phyloP scores from a whole-genome alignment of 2,113 vertebrate genomes.

The Grammomys dolichurus region DNA sequence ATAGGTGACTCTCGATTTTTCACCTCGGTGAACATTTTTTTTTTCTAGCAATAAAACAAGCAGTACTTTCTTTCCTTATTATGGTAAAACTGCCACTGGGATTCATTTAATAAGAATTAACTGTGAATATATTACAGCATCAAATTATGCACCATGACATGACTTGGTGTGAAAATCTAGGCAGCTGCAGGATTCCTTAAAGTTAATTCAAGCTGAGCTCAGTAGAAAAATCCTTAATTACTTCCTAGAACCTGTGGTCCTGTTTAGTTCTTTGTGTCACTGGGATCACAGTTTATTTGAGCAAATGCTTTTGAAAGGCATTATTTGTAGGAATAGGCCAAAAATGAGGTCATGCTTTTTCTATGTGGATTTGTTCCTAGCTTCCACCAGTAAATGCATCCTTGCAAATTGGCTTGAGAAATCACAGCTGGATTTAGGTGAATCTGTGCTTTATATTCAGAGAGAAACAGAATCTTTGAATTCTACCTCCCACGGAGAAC shows the following conservation, averaged over 20 bases:
- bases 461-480: conserved; percentile 53
- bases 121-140: conserved; percentile 73
- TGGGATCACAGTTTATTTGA: conserved; percentile 72
- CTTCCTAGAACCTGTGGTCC: conserved; percentile 67
- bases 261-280: conserved; percentile 70
- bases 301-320: conserved; percentile 62
- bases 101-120: conserved; percentile 82
- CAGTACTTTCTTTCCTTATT: conserved; percentile 74
- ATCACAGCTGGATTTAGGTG: conserved; percentile 65
- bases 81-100: conserved; percentile 63
- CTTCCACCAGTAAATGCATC: conserved; percentile 50
- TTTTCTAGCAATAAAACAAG: conserved; percentile 77
- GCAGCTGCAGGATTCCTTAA: conserved; percentile 60
- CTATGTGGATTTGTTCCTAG: conserved; percentile 63
- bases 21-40: conserved; percentile 72
- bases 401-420: conserved; percentile 67
- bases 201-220: conserved; percentile 82
- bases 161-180: conserved; percentile 73
- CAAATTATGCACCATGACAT: conserved; percentile 73
- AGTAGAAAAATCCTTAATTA: conserved; percentile 80
- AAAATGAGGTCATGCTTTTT: conserved; percentile 48
- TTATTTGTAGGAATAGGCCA: conserved; percentile 4
- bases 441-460: conserved; percentile 59
- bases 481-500: conserved; percentile 18
- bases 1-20: conserved; percentile 73